Base-by-base conservation (phyloP, 2,113 vertebrate species). In the Hydropotes inermis region DNA sequence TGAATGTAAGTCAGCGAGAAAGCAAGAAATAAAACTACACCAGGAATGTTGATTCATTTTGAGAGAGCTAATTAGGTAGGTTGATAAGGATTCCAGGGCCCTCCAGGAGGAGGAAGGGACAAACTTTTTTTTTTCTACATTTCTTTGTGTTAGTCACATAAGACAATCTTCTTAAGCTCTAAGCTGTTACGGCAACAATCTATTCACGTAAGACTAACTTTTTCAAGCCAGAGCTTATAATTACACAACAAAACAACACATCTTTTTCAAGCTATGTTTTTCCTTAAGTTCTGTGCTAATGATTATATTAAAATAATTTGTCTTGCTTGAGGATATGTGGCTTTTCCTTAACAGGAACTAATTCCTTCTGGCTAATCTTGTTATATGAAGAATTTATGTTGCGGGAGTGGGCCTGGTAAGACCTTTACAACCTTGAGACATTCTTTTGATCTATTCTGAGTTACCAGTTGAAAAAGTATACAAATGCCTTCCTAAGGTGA, bases 1-100 rank as follows among this genome's bases (percentile, higher is more conserved):
- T 50, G 19, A 94, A 23, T 55, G 5, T 39, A 94, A 52, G 19
- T 82, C 67, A 58, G 58, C 21, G 47, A 87, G 43, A 91, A 91
- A 78, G 3, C 45, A 61, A 55, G 11, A 60, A 81, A 67, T 39
- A 58, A 85, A 94, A 61, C 15, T 45, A 12, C 9, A 50, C 0
- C 1, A 36, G 39, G 27, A 86, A n/a, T 92, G 25, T 10, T 55
- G 13, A 13, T 13, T 61, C 70, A 39, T 39, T 39, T 74, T 74
- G n/a, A 39, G n/a, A 74, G 19, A 39, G n/a, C 67, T 74, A 23
- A 74, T 74, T 23, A 39, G 19, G n/a, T 74, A 1, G 0, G 2
- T 23, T 74, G 9, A 12, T 23, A 39, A 39, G 19, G n/a, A 39
- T 74, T 10, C 10, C 67, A 74, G n/a, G 19, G 10, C n/a, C 67